Percentiles rank a stretch among this genome's conserved stretches.
Conservation (phyloP, 2,797 vertebrate genomes). For the Meriones psammophilus region DNA sequence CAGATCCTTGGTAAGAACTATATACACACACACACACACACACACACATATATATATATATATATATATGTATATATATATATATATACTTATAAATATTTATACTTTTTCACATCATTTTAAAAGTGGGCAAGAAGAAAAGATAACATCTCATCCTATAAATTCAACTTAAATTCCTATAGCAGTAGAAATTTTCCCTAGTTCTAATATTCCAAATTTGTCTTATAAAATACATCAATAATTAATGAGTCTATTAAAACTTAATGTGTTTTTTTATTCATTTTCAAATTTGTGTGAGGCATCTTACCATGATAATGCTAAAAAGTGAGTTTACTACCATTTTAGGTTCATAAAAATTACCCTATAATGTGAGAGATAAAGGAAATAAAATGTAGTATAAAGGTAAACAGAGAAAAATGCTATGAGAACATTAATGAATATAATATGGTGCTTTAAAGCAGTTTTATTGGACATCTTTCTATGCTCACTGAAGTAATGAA, state of each 20-base stretch:
- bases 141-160: neutral
- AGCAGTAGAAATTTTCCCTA: neutral
- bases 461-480: neutral
- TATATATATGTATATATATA: no score
- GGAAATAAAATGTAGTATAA: neutral
- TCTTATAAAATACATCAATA: neutral
- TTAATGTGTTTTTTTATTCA: neutral
- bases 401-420: neutral
- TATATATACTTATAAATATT: no score
- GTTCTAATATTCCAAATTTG: neutral
- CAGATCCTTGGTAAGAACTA: neutral
- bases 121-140: neutral
- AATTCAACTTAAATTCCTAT: neutral
- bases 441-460: neutral
- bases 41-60: no score
- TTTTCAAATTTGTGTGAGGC: neutral
- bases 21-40: no score
- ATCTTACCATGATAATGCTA: neutral
- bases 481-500: neutral
- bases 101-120: neutral
- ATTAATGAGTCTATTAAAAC: neutral
- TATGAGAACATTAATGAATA: conserved; percentile 4
- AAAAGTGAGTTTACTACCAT: neutral
- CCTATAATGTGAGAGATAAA: neutral
- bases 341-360: conserved; percentile 1